Evolutionary conservation across 1,140 invertebrate species (phyloP).

Genomic region (Leptestheria dahalacensis): DNA sequence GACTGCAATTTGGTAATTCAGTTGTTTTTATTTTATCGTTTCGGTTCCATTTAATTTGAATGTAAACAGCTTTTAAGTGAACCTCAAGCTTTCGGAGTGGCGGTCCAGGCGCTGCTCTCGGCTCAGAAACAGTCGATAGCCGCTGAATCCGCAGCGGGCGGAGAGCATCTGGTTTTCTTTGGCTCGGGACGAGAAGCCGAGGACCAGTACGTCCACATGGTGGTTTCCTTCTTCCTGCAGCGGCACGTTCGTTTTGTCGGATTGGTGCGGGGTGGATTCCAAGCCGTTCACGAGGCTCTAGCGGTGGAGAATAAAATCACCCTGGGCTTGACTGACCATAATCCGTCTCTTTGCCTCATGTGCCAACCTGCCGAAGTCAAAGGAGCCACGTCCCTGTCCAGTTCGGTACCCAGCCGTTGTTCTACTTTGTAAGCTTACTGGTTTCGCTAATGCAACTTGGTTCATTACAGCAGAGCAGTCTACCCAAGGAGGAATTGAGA

Average conservation of each 20-base stretch:
- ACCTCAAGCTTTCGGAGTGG: conserved; percentile 80
- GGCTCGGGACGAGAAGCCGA: conserved; percentile 89
- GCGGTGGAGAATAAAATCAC: not conserved
- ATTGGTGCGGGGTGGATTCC: conserved; percentile 80
- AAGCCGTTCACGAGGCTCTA: conserved; percentile 27
- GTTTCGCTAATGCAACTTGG: not conserved
- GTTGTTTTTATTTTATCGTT: not conserved
- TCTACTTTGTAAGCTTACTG: not conserved
- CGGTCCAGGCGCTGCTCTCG: conserved; percentile 80
- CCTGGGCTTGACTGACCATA: conserved; percentile 60
- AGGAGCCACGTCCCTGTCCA: conserved; percentile 10
- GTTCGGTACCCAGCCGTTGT: not conserved
- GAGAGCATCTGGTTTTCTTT: conserved; percentile 93
- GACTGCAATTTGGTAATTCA: conserved; percentile 69
- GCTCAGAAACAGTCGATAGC: conserved; percentile 78
- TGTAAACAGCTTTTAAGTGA: conserved; percentile 72
- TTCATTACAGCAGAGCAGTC: not conserved
- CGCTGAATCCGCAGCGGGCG: conserved; percentile 73
- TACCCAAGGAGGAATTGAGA: not conserved
- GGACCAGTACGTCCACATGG: conserved; percentile 96
- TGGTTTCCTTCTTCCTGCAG: conserved; percentile 91
- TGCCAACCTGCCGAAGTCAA: conserved; percentile 31
- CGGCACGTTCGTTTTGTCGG: conserved; percentile 85
- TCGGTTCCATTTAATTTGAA: conserved; percentile 14
- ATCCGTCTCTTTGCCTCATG: conserved; percentile 56